Evolutionary conservation across 2,888 invertebrate species (phyloP).

Genomic region (Nysson spinosus): DNA sequence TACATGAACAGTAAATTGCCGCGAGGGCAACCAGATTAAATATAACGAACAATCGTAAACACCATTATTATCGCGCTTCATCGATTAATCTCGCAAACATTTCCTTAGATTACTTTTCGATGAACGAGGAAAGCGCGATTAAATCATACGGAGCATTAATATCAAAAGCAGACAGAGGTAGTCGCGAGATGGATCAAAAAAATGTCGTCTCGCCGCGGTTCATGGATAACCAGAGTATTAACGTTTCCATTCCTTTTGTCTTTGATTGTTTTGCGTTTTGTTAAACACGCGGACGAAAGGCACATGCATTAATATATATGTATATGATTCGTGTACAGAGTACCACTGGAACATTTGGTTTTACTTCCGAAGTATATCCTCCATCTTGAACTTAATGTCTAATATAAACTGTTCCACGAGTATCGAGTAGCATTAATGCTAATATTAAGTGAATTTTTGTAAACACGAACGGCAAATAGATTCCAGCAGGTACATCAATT

Average conservation of each 20-base stretch:
- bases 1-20: constrained; percentile 45
- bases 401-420: too few species aligned
- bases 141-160: constrained; percentile 36
- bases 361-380: too few species aligned
- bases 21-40: constrained; percentile 41
- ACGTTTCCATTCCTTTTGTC: constrained; percentile 13
- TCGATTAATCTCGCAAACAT: constrained; percentile 4
- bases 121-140: constrained; percentile 17
- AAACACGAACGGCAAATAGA: too few species aligned
- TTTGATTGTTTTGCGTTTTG: constrained; percentile 1
- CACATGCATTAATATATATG: too few species aligned
- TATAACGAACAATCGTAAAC: constrained; percentile 21
- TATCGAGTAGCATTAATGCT: too few species aligned
- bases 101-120: constrained; percentile 1
- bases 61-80: constrained; percentile 14
- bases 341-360: too few species aligned
- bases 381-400: too few species aligned
- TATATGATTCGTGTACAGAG: too few species aligned
- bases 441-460: too few species aligned
- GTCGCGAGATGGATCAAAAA: constrained; percentile 6
- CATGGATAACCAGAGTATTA: constrained; percentile 40
- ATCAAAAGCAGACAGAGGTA: constrained; percentile 41
- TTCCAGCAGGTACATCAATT: too few species aligned
- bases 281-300: constrained; percentile 39
- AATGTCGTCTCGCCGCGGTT: constrained; percentile 8